Base-by-base conservation (phyloP, 1,140 invertebrate species). In the Drosophila hydei region DNA sequence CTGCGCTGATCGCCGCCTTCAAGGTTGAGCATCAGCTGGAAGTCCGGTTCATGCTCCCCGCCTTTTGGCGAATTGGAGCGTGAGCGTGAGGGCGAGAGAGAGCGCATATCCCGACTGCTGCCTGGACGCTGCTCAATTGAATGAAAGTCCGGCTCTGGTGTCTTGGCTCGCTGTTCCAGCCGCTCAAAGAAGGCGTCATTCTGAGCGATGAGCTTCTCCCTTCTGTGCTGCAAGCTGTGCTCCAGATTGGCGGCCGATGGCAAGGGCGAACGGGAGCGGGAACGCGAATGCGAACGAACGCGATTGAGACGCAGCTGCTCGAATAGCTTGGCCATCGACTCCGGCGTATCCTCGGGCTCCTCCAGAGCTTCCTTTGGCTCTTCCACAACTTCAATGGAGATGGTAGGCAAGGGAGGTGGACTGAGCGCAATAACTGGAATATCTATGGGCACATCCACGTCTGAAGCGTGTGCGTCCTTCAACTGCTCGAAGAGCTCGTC, bases 291-390 rank as follows among this genome's bases (percentile, higher is more conserved):
- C 0, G 85, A 83, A 2, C 85, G 78, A 4, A 68, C 68, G 12
- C 85, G 79, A 38, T 84, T 79, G 3, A 91, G 33, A 7, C 85
- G 89, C 18, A 91, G 23, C 16, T 90, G 72, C 27, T 89, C 81
- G 5, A 91, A 89, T 0, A 91, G 56, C 25, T 43, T 64, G 25
- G 75, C 75, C 76, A 90, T 88, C 11, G 73, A 80, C 23, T 91
- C 89, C 0, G 72, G 70, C 0, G 89, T 84, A 48, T 70, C 65
- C 14, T 75, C 70, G 3, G 63, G 68, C 47, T 87, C 81, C 4
- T 33, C 69, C 6, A 3, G 21, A 12, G 48, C 36, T 7, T 56
- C 61, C 18, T 38, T 45, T 0, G 51, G 21, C 12, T 61, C 61
- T 8, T 77, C 88, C 3, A 16, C 36, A 7, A 70, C 50, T 56